Evolutionary conservation across 2,113 vertebrate genomes (phyloP), one percentile per base, ranked within the genome.

Genomic region (Ctenomys sociabilis): DNA sequence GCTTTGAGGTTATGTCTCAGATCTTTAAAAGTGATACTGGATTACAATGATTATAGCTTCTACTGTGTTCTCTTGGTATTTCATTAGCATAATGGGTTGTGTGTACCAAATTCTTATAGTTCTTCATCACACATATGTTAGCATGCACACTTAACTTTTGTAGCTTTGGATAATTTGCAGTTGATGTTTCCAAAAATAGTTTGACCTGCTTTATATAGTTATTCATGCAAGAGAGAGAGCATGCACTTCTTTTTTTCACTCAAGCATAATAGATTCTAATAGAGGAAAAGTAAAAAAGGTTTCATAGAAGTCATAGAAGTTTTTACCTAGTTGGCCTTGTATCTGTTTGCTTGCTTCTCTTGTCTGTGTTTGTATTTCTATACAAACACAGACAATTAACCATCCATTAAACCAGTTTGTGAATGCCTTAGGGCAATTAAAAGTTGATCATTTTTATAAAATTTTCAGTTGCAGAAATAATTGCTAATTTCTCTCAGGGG

Each of bases 51-150:
- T 35, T 37, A 45, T 59, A 43, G 54, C 73, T 45, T 80, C n/a
- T 30, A 30, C 66, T 52, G 1, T 28, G n/a, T 75, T 80, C 52
- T 75, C 30, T 61, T 87, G 35, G 63, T 91, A 16, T 85, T 88
- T 85, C 63, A 30, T 75, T 49, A 68, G 32, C 26, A 17, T 84
- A 21, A 28, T 92, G n/a, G 54, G 22, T 90, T 95, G 75, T 63
- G 5, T 73, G 26, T 57, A 83, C 35, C 52, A 92, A 16, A 66
- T 87, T 40, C n/a, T 37, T 88, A 5, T 7, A 10, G 64, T 66
- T 97, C 68, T 90, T 96, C 90, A 66, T 89, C 57, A 84, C 4
- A 68, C 43, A 19, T 93, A 68, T 93, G 26, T 89, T 90, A 92
- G 28, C 88, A 59, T 70, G n/a, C 13, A 64, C 3, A 35, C 57